phyloP scores from a whole-genome alignment of 2,797 vertebrate species.

The Pangasius mekongensis region DNA sequence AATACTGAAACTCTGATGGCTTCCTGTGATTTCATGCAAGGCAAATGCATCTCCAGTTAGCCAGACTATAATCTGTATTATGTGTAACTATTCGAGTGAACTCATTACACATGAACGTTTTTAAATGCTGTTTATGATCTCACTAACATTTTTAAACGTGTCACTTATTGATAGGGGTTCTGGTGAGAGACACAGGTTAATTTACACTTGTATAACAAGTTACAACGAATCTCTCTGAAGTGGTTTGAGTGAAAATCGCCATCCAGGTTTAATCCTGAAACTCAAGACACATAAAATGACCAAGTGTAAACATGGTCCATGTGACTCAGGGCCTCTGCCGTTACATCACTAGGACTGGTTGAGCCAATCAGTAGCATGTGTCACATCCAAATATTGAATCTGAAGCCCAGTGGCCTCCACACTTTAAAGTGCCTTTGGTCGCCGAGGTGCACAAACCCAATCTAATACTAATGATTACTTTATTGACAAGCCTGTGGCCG shows the following conservation, averaged over 20 bases:
- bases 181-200: not conserved
- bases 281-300: not conserved
- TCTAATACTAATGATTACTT: conserved; percentile 78
- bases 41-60: too few species aligned
- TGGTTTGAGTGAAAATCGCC: not conserved
- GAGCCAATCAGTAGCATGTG: conserved; percentile 31
- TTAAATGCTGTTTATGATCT: too few species aligned
- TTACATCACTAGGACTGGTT: conserved; percentile 31
- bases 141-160: too few species aligned
- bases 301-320: not conserved
- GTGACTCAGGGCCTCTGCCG: not conserved
- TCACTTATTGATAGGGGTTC: not conserved
- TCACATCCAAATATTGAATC: conserved; percentile 55
- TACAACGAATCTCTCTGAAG: not conserved
- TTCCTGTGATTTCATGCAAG: not conserved
- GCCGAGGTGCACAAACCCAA: conserved; percentile 72
- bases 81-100: not conserved
- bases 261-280: not conserved
- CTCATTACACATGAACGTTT: too few species aligned
- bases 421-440: conserved; percentile 52
- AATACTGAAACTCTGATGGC: not conserved
- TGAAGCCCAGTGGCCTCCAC: conserved; percentile 38
- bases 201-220: not conserved
- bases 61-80: not conserved
- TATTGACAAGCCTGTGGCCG: conserved; percentile 71